Percentiles rank a stretch among this genome's conserved stretches.
These are phyloP conservation scores for Bombylius major DNA, from an alignment of 2,888 invertebrate species.

Conservation along the genomic window DNA sequence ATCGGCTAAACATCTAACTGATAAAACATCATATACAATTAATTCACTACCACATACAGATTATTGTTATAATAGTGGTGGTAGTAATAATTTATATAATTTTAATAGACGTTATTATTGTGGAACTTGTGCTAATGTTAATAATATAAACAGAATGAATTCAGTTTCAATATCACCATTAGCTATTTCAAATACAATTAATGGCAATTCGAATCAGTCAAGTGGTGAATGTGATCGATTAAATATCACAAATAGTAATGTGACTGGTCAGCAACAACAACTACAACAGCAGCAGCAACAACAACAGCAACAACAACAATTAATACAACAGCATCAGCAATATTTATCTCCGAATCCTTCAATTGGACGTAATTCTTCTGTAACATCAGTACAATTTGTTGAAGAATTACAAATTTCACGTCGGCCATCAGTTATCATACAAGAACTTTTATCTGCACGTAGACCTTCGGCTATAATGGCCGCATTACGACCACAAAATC, in stretches of 20 bases:
- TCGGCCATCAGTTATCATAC: constrained; percentile 32
- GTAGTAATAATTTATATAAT: too few relatives aligned
- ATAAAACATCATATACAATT: background rate
- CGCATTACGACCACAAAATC: constrained; percentile 26
- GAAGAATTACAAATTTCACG: constrained; percentile 32
- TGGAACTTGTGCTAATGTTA: too few relatives aligned
- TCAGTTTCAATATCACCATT: constrained; percentile 7
- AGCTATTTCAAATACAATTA: background rate
- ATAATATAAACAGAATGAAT: background rate
- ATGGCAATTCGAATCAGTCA: background rate
- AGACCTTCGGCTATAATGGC: constrained; percentile 51
- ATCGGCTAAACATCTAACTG: constrained; percentile 7
- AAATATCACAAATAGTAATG: background rate
- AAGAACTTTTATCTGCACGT: constrained; percentile 35
- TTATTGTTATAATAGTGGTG: too few relatives aligned
- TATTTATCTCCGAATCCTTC: too few relatives aligned
- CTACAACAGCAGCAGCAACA: background rate
- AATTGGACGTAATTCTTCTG: background rate
- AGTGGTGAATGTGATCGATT: background rate
- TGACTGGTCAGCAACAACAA: background rate
- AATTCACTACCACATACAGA: too few relatives aligned
- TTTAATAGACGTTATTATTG: too few relatives aligned
- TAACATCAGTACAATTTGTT: background rate
- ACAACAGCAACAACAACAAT: background rate
- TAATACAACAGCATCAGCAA: background rate